Conservation (phyloP, 64 coral and sea anemone genomes). For the Cladopsammia gracilis region DNA sequence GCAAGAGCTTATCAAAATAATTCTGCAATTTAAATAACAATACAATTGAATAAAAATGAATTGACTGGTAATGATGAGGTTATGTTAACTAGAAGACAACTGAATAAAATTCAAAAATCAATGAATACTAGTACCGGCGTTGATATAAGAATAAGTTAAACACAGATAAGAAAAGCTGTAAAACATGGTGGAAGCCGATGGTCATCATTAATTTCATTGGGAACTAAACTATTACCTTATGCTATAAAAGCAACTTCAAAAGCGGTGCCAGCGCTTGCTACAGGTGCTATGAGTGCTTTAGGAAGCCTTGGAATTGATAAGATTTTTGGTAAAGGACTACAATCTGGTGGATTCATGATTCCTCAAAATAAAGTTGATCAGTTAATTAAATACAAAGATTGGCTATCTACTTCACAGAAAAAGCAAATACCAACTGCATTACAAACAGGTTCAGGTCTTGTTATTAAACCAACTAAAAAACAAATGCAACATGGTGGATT, state of each 20-base stretch:
- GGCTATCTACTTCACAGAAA: not conserved
- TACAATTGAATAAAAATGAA: conserved; percentile 2
- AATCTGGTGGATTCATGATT: not conserved
- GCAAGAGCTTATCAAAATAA: conserved; percentile 15
- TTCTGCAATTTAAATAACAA: conserved; percentile 18
- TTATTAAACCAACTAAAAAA: not conserved
- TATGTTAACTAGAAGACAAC: conserved; percentile 15
- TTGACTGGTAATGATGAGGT: conserved; percentile 39
- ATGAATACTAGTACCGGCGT: no score
- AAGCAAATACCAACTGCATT: not conserved
- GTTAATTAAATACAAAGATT: not conserved
- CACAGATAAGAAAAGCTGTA: not conserved
- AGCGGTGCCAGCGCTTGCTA: not conserved
- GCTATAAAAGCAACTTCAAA: not conserved
- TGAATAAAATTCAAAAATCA: not conserved
- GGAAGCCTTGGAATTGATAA: not conserved
- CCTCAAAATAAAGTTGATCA: not conserved
- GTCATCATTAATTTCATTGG: not conserved
- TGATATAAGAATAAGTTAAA: not conserved
- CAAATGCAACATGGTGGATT: not conserved
- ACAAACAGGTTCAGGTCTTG: not conserved
- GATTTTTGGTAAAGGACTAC: not conserved
- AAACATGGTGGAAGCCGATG: not conserved
- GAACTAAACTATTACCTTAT: not conserved
- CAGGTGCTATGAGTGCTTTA: not conserved